A percentile compares a stretch with the other conserved stretches of the same genome.
Conservation (phyloP, 2,888 invertebrate genomes). For the Drosophila nr. medialis region DNA sequence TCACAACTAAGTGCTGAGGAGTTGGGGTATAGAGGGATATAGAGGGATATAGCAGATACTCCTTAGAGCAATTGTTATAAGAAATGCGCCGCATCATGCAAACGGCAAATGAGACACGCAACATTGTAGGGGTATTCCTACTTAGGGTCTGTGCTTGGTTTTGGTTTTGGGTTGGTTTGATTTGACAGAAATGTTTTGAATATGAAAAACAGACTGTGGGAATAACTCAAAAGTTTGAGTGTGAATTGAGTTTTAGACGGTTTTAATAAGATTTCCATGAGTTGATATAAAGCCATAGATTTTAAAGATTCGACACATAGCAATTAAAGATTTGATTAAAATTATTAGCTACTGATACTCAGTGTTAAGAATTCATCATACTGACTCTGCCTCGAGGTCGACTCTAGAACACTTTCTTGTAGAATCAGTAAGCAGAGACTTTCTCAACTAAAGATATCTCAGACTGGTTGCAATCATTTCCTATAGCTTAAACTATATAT, state of each 20-base stretch:
- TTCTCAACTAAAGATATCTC: neutral
- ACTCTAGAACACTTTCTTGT: neutral
- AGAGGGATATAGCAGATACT: constrained; percentile 6
- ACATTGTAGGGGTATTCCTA: constrained; percentile 19
- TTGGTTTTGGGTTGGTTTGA: constrained; percentile 24
- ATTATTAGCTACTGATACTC: neutral
- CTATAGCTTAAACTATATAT: neutral
- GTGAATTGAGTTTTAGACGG: neutral
- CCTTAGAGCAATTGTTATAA: constrained; percentile 36
- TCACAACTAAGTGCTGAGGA: constrained; percentile 1
- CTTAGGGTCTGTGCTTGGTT: constrained; percentile 1
- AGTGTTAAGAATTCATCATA: neutral
- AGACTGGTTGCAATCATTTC: neutral
- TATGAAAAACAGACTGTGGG: constrained; percentile 6
- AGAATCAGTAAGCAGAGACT: neutral
- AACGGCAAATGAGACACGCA: constrained; percentile 49
- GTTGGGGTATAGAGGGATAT: constrained; percentile 1
- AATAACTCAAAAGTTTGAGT: neutral
- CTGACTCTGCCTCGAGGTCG: neutral
- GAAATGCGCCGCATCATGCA: constrained; percentile 63
- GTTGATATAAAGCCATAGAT: neutral
- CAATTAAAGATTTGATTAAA: neutral
- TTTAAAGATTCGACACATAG: neutral
- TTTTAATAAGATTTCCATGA: neutral
- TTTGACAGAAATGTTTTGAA: constrained; percentile 33